Conservation (phyloP, 37 sponge, comb jelly and placozoan species). For the Amphimedon queenslandica region DNA sequence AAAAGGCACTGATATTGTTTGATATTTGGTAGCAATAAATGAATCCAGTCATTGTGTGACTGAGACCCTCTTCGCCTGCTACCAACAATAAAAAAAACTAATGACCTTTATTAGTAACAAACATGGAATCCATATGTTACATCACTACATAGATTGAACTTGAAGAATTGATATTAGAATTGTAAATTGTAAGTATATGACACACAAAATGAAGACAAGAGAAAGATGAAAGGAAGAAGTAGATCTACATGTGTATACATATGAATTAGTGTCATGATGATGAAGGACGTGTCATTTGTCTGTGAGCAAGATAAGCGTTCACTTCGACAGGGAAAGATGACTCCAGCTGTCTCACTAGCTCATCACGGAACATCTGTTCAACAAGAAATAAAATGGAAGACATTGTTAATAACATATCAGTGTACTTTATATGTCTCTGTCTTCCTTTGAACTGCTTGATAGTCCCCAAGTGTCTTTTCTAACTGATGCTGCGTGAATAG, state of each 20-base stretch:
- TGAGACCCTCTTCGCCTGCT: no score
- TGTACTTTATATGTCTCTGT: slow-evolving; percentile 60
- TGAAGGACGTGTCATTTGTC: not conserved
- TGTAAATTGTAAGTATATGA: no score
- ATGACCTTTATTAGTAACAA: not conserved
- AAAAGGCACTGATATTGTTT: not conserved
- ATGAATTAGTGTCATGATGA: not conserved
- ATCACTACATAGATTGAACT: no score
- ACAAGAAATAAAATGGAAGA: not conserved
- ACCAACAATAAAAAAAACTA: no score
- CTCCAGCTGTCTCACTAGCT: slow-evolving; percentile 56
- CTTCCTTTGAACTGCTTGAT: slow-evolving; percentile 51
- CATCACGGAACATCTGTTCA: slow-evolving; percentile 54
- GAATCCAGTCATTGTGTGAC: no score
- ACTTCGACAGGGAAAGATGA: slow-evolving; percentile 53
- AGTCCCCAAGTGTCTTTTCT: slow-evolving; percentile 48
- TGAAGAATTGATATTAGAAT: no score
- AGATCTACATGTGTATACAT: no score
- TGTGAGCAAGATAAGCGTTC: slow-evolving; percentile 12
- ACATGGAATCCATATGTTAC: no score
- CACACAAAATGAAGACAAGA: no score
- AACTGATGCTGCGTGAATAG: slow-evolving; percentile 64
- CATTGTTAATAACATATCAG: not conserved
- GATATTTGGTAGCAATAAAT: no score
- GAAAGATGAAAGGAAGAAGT: no score